Conservation (phyloP, 2,797 vertebrate species). For the Graptemys geographica region DNA sequence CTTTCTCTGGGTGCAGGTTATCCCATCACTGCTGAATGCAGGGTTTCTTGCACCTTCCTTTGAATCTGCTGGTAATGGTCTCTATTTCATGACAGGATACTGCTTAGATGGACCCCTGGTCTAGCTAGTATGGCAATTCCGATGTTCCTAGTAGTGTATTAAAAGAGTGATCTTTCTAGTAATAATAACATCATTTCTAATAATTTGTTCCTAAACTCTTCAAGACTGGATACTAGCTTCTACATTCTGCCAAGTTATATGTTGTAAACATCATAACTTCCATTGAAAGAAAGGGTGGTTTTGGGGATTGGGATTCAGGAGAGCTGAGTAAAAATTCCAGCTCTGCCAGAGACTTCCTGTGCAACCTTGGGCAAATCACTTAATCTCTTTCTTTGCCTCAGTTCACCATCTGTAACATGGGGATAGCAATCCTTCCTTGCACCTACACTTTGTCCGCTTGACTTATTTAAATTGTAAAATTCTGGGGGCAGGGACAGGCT, state of each 20-base stretch:
- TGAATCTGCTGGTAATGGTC: conserved; percentile 28
- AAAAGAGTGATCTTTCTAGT: neutral
- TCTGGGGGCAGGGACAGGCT: no score
- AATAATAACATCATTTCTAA: neutral
- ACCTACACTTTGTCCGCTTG: neutral
- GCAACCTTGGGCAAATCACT: neutral
- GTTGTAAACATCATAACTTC: neutral
- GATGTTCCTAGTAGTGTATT: neutral
- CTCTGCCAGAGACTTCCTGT: neutral
- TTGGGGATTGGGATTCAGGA: neutral
- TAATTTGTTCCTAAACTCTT: neutral
- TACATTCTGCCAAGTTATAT: neutral
- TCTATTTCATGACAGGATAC: neutral
- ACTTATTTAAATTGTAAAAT: neutral
- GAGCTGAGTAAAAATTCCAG: neutral
- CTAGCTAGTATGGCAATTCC: neutral
- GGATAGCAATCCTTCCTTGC: neutral
- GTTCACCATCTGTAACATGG: neutral
- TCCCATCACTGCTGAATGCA: neutral
- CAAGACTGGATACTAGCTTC: neutral
- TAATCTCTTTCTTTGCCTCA: neutral
- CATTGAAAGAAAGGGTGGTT: neutral
- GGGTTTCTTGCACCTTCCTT: conserved; percentile 45
- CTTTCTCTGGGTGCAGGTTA: conserved; percentile 28
- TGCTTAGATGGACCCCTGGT: neutral